Conservation (phyloP, 2,888 invertebrate genomes). For the Pseudococcus jackbeardsleyi region DNA sequence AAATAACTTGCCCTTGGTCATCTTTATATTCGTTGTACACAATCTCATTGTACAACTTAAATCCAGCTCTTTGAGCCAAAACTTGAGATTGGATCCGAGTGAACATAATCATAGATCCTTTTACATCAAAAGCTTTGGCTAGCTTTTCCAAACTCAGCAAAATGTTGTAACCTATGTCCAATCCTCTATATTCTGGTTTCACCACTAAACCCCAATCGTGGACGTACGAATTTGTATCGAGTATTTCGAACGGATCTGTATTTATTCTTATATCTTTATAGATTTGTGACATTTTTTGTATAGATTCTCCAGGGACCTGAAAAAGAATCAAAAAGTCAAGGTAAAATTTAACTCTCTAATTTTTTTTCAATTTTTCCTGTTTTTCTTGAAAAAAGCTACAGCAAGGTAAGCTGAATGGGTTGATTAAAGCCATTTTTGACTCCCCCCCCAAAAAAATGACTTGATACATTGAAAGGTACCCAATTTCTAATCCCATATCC, state of each 20-base stretch:
- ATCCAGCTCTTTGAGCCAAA: slow-evolving; percentile 61
- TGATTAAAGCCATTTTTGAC: too few relatives aligned
- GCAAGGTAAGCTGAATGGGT: too few relatives aligned
- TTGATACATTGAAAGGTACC: too few relatives aligned
- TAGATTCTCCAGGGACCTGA: slow-evolving; percentile 60
- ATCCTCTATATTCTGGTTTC: slow-evolving; percentile 57
- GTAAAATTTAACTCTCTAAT: too few relatives aligned
- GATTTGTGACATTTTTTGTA: slow-evolving; percentile 56
- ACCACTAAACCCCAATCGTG: slow-evolving; percentile 65
- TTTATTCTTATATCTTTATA: slow-evolving; percentile 55
- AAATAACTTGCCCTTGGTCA: slow-evolving; percentile 56
- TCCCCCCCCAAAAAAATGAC: too few relatives aligned
- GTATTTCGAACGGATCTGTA: slow-evolving; percentile 45
- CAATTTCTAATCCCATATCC: too few relatives aligned
- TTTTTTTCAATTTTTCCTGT: too few relatives aligned
- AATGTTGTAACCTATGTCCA: slow-evolving; percentile 56
- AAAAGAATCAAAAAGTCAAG: background rate
- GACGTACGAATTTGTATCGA: slow-evolving; percentile 32
- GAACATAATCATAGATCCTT: slow-evolving; percentile 57
- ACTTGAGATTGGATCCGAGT: slow-evolving; percentile 61
- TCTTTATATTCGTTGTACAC: slow-evolving; percentile 64
- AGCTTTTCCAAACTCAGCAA: slow-evolving; percentile 35
- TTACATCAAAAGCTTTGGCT: slow-evolving; percentile 34
- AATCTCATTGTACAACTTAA: slow-evolving; percentile 58
- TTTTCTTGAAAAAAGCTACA: background rate